Evolutionary conservation across 2,888 invertebrate species (phyloP).

Genomic region (Globia sparganii): DNA sequence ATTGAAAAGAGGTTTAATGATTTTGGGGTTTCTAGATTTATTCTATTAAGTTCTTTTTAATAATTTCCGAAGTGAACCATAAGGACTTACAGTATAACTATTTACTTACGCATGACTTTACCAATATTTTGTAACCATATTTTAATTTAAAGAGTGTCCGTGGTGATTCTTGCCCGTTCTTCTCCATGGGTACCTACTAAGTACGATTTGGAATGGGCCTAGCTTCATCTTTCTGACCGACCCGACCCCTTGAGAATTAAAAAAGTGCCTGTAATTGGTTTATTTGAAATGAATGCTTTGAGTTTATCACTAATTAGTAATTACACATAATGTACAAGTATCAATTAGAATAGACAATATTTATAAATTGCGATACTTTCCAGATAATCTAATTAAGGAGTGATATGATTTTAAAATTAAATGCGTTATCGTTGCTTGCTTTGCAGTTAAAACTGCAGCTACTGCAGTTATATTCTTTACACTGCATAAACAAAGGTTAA

Average conservation of each 20-base stretch:
- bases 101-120: no score
- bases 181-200: no score
- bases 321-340: background rate
- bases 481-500: background rate
- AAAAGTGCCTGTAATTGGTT: no score
- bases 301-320: background rate
- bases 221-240: no score
- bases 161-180: no score
- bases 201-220: no score
- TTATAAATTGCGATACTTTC: constrained; percentile 6
- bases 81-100: background rate
- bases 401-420: constrained; percentile 27
- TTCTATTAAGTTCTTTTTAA: background rate
- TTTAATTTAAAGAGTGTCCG: no score
- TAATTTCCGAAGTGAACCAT: background rate
- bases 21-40: background rate
- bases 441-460: background rate
- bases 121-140: no score
- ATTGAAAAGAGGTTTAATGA: background rate
- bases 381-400: constrained; percentile 1
- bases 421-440: background rate
- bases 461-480: background rate
- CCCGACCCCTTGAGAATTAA: no score
- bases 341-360: constrained; percentile 15
- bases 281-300: no score